A percentile compares a stretch with the other conserved stretches of the same genome.
Conservation (phyloP, 2,797 vertebrate species). For the Megaceryle alcyon region DNA sequence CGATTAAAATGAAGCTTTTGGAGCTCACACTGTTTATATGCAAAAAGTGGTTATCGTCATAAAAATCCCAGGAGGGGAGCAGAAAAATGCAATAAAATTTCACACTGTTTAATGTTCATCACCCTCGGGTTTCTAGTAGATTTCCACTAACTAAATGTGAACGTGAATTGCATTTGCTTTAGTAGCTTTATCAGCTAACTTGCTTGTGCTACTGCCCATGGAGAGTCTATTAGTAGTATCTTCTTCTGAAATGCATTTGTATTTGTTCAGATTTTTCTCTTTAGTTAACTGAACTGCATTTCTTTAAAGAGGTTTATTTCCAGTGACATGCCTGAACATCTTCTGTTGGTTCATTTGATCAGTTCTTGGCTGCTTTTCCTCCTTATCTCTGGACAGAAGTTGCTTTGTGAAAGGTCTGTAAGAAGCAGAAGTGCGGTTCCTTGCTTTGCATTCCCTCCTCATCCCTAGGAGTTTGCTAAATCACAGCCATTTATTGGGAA, state of each 20-base stretch:
- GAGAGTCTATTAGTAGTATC: background rate
- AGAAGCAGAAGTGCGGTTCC: background rate
- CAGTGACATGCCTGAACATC: background rate
- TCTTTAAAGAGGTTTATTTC: slow-evolving; percentile 13
- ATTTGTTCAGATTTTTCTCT: slow-evolving; percentile 15
- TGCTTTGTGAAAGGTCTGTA: background rate
- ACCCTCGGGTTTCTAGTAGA: slow-evolving; percentile 66
- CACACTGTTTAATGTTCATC: slow-evolving; percentile 74
- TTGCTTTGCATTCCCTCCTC: background rate
- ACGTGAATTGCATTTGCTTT: slow-evolving; percentile 61
- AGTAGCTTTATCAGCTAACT: slow-evolving; percentile 42
- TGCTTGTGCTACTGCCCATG: slow-evolving; percentile 27
- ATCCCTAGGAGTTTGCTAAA: background rate
- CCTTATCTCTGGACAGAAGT: background rate
- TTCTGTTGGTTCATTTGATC: background rate
- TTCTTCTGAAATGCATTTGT: background rate
- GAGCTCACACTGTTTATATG: slow-evolving; percentile 65
- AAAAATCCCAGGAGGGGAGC: slow-evolving; percentile 65
- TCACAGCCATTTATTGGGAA: background rate
- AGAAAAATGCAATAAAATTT: slow-evolving; percentile 72
- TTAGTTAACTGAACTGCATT: background rate
- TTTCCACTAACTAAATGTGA: slow-evolving; percentile 70
- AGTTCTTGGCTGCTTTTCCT: background rate
- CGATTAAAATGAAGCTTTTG: slow-evolving; percentile 63
- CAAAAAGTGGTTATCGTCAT: slow-evolving; percentile 57